These are phyloP conservation scores for Ctenoplectra terminalis DNA, from an alignment of 1,140 invertebrate species.

Conservation along the genomic window DNA sequence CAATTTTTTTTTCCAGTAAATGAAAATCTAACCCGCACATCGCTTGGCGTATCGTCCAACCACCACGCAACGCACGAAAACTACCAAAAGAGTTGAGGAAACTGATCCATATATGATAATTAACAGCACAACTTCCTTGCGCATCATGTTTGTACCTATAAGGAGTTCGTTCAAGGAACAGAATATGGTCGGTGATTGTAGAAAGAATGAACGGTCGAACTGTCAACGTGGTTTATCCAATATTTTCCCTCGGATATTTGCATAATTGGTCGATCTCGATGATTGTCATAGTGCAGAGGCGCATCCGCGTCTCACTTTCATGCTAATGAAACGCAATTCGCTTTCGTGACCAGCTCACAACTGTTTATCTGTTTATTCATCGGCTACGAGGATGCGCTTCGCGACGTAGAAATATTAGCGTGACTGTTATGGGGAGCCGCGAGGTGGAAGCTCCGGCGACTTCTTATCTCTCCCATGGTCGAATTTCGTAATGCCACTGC, in stretches of 20 bases:
- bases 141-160: neutral
- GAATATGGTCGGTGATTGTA: neutral
- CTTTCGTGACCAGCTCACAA: slow-evolving; percentile 46
- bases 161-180: no score
- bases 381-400: slow-evolving; percentile 28
- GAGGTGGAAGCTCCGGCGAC: neutral
- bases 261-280: slow-evolving; percentile 24
- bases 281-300: slow-evolving; percentile 7
- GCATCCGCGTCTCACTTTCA: slow-evolving; percentile 43
- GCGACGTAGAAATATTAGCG: slow-evolving; percentile 41
- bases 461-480: neutral
- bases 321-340: slow-evolving; percentile 56
- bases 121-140: neutral
- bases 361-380: slow-evolving; percentile 47
- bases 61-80: no score
- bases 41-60: no score
- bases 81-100: no score
- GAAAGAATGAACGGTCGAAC: neutral
- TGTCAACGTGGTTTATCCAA: neutral
- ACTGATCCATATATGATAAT: neutral
- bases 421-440: neutral
- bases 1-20: no score
- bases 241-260: slow-evolving; percentile 12
- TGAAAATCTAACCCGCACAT: no score
- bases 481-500: neutral